These are phyloP conservation scores for Cercopithecus neglectus DNA, from an alignment of 2,797 vertebrate species.

Conservation along the genomic window DNA sequence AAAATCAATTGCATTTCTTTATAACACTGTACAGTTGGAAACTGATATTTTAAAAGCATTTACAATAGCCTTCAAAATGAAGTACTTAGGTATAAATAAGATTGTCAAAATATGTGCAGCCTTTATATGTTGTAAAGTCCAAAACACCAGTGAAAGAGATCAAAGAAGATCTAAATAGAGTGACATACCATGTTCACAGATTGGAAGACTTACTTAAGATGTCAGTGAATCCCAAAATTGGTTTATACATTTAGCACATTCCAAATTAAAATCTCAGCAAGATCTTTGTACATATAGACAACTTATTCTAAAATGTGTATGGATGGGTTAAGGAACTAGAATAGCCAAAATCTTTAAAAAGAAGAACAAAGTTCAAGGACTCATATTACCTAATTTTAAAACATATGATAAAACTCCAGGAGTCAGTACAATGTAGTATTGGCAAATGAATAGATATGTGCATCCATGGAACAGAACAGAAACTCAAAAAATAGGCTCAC, in stretches of 20 bases:
- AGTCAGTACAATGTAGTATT: not conserved
- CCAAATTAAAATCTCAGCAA: not conserved
- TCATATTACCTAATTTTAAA: not conserved
- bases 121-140: not conserved
- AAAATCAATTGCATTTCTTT: not conserved
- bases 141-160: not conserved
- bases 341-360: not conserved
- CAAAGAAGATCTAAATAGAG: not conserved
- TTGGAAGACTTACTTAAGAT: not conserved
- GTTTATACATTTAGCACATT: not conserved
- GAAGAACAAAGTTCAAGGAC: not conserved
- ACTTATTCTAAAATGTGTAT: not conserved
- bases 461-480: not conserved
- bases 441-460: not conserved
- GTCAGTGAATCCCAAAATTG: not conserved
- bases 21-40: not conserved
- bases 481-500: not conserved
- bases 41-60: not conserved
- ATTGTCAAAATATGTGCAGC: not conserved
- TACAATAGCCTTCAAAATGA: not conserved
- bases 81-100: not conserved
- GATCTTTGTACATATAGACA: not conserved
- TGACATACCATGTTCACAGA: not conserved
- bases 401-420: not conserved
- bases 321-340: not conserved